These are phyloP conservation scores for Eulemur coronatus DNA, from an alignment of 2,797 vertebrate genomes.

Conservation along the genomic window DNA sequence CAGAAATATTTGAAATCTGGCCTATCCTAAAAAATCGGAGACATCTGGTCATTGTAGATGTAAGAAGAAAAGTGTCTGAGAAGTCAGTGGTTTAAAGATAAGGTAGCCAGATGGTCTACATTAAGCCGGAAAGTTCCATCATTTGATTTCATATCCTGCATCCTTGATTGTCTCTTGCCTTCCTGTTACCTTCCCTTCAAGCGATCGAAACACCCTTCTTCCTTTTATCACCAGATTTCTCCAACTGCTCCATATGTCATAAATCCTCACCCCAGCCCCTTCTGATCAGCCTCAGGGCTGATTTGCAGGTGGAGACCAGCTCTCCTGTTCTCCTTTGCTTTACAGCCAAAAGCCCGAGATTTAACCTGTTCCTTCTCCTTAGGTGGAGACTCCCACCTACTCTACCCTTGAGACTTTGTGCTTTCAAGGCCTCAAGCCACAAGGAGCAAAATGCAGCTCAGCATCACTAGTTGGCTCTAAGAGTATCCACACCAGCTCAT, in stretches of 20 bases:
- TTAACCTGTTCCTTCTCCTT: neutral
- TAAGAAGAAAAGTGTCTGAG: conserved; percentile 60
- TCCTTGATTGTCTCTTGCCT: conserved; percentile 46
- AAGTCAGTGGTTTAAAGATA: conserved; percentile 55
- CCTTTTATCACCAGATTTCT: conserved; percentile 49
- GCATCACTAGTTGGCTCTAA: neutral
- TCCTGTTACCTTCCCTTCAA: conserved; percentile 35
- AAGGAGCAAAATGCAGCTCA: neutral
- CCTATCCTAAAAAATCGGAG: conserved; percentile 23
- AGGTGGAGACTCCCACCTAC: neutral
- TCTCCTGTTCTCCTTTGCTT: neutral
- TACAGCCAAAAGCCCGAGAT: neutral
- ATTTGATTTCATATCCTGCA: conserved; percentile 56
- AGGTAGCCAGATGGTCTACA: conserved; percentile 58
- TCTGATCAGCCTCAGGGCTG: neutral
- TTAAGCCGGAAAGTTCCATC: conserved; percentile 51
- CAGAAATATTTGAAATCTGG: conserved; percentile 55
- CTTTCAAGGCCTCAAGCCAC: neutral
- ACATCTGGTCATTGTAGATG: conserved; percentile 44
- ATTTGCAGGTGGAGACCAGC: neutral
- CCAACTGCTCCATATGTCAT: neutral
- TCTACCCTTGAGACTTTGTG: neutral
- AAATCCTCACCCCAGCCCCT: neutral
- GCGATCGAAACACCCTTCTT: neutral
- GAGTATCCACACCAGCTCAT: neutral